Base-by-base conservation (phyloP, 2,113 vertebrate species). In the Cynopterus brachyotis region DNA sequence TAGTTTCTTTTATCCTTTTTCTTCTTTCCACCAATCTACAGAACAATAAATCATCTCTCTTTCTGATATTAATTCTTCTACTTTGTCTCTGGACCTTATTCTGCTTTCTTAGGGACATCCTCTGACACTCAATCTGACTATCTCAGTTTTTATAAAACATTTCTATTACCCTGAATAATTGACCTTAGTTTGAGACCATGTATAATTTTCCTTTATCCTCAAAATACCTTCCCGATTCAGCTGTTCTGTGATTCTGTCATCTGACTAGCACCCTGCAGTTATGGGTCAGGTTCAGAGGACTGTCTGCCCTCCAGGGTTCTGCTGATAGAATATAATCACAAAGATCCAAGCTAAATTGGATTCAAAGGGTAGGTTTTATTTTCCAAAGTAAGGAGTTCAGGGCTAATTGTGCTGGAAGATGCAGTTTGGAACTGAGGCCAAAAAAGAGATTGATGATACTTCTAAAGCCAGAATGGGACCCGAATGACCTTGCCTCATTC, bases 341-440 rank as follows among this genome's bases (percentile, higher is more conserved):
- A 47, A 50, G 84, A 94, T 76, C 66, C 76, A n/a, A 67, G 70
- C 40, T 42, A 72, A 95, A 95, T 91, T 94, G 60, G 89, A 96
- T 90, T 92, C 85, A 40, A 85, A 95, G 76, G 59, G 89, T 91
- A 62, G 88, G 6, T 84, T 95, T 90, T 93, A 84, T 88, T 96
- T 96, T 94, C 76, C 76, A 50, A 66, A 92, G 69, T 37, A 70
- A 83, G 80, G 91, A 28, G 17, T 67, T 96, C 80, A 93, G 84
- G 28, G 67, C 40, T 96, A 92, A 97, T 95, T 92, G 85, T 89
- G 64, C 62, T 24, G 11, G 40, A 94, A 91, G 67, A 64, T 73
- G 93, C 57, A 64, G 79, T 88, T 97, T 93, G 93, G 91, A 97
- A 81, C 37, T 66, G 70, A 94, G 40, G 81, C 79, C 76, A 50